Evolutionary conservation across 2,888 invertebrate species (phyloP).

Genomic region (Papilio gigon): DNA sequence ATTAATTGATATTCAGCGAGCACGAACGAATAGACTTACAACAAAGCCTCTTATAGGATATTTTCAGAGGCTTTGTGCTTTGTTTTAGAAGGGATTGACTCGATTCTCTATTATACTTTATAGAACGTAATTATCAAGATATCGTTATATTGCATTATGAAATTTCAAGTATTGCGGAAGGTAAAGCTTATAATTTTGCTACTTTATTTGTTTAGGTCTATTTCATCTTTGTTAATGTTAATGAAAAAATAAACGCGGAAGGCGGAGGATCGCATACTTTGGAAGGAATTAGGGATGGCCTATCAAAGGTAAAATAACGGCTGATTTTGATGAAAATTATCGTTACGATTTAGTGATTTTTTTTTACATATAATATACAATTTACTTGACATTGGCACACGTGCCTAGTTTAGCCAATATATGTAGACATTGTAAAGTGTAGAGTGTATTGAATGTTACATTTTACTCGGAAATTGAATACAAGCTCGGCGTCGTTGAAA

Average conservation of each 20-base stretch:
- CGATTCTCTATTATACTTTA: background rate
- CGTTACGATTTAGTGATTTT: background rate
- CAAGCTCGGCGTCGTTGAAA: conserved; percentile 1
- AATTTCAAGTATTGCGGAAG: no score
- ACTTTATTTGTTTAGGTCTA: no score
- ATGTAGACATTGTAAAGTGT: background rate
- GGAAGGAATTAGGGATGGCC: no score
- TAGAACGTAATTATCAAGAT: background rate
- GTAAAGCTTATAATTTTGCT: no score
- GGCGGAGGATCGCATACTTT: no score
- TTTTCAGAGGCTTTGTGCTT: conserved; percentile 26
- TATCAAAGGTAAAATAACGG: no score
- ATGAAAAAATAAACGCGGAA: no score
- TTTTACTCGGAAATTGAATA: conserved; percentile 33
- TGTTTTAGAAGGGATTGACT: background rate
- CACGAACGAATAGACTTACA: background rate
- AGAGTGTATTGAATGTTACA: background rate
- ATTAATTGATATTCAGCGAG: conserved; percentile 22
- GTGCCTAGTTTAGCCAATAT: background rate
- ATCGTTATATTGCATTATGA: background rate
- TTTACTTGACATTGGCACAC: no score
- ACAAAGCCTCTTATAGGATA: conserved; percentile 25
- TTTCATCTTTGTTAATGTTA: no score
- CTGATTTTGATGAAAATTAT: background rate
- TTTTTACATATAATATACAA: no score